phyloP scores from a whole-genome alignment of 92 coral and sea anemone genomes.

The Pocillopora grandis region DNA sequence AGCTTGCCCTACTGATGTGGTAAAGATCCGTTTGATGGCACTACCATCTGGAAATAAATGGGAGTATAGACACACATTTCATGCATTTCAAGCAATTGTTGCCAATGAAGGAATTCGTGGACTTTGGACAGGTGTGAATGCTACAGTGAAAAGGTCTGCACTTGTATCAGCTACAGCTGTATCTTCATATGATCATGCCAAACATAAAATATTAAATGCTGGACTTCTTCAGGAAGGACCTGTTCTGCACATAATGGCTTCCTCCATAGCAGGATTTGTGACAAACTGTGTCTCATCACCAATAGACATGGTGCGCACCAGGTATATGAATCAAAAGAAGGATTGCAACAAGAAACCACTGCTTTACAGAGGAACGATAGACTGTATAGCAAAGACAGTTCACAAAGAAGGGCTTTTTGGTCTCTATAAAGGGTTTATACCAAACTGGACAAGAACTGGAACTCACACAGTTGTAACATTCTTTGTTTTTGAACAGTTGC shows the following conservation, averaged over 20 bases:
- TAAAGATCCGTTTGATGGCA: constrained; percentile 91
- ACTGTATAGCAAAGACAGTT: constrained; percentile 86
- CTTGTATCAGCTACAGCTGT: constrained; percentile 89
- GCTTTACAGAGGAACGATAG: constrained; percentile 78
- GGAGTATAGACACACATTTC: constrained; percentile 82
- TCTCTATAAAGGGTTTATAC: constrained; percentile 93
- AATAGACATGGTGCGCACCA: constrained; percentile 91
- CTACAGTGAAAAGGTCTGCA: constrained; percentile 94
- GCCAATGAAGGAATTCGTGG: constrained; percentile 83
- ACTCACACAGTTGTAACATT: constrained; percentile 94
- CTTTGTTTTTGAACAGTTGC: constrained; percentile 92
- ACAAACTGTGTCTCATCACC: constrained; percentile 93
- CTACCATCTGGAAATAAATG: constrained; percentile 62
- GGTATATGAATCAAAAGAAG: constrained; percentile 89
- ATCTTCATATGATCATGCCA: constrained; percentile 92
- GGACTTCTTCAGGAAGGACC: constrained; percentile 78
- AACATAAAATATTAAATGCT: constrained; percentile 78
- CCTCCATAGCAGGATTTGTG: constrained; percentile 89
- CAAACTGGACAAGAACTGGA: constrained; percentile 97
- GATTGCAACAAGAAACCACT: constrained; percentile 63
- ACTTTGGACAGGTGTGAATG: constrained; percentile 92
- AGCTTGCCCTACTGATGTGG: constrained; percentile 95
- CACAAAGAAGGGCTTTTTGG: constrained; percentile 86
- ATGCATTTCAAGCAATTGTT: constrained; percentile 83
- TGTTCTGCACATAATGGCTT: constrained; percentile 77